A percentile compares a stretch with the other conserved stretches of the same genome.
Conservation (phyloP, 1,140 invertebrate genomes). For the Meloidogyne floridensis region DNA sequence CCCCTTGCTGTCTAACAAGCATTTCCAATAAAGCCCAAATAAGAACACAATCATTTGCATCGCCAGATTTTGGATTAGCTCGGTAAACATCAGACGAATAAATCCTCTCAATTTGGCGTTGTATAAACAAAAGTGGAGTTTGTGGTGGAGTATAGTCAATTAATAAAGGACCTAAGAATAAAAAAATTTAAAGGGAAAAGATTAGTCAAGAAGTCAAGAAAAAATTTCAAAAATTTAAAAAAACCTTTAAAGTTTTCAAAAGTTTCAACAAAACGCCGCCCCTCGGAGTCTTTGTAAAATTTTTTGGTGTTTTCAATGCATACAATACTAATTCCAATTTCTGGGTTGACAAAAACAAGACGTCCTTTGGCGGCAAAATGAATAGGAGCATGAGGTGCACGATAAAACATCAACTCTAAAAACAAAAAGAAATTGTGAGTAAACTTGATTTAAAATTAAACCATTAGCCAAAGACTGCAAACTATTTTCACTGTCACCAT, state of each 20-base stretch:
- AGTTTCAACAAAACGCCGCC: slow-evolving; percentile 41
- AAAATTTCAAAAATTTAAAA: neutral
- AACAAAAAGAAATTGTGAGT: slow-evolving; percentile 5
- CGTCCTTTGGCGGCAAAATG: slow-evolving; percentile 42
- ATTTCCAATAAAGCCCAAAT: slow-evolving; percentile 53
- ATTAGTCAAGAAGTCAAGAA: neutral
- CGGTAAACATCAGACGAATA: slow-evolving; percentile 49
- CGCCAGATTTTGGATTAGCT: slow-evolving; percentile 45
- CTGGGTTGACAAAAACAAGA: slow-evolving; percentile 48
- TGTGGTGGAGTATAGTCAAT: slow-evolving; percentile 50
- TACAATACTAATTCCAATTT: slow-evolving; percentile 38
- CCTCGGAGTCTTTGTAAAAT: slow-evolving; percentile 26
- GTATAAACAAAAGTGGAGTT: slow-evolving; percentile 45
- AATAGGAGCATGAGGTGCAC: slow-evolving; percentile 40
- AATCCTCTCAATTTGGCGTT: slow-evolving; percentile 51
- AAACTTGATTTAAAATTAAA: slow-evolving; percentile 18
- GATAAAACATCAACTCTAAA: slow-evolving; percentile 53
- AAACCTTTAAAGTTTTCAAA: slow-evolving; percentile 54
- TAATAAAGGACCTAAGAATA: slow-evolving; percentile 44
- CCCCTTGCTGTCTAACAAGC: slow-evolving; percentile 53
- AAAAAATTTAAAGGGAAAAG: neutral
- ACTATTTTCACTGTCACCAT: slow-evolving; percentile 48
- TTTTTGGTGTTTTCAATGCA: slow-evolving; percentile 48
- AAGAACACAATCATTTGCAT: slow-evolving; percentile 57
- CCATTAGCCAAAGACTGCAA: slow-evolving; percentile 48